phyloP scores from a whole-genome alignment of 1,140 invertebrate species.

The Meteorus sp. region DNA sequence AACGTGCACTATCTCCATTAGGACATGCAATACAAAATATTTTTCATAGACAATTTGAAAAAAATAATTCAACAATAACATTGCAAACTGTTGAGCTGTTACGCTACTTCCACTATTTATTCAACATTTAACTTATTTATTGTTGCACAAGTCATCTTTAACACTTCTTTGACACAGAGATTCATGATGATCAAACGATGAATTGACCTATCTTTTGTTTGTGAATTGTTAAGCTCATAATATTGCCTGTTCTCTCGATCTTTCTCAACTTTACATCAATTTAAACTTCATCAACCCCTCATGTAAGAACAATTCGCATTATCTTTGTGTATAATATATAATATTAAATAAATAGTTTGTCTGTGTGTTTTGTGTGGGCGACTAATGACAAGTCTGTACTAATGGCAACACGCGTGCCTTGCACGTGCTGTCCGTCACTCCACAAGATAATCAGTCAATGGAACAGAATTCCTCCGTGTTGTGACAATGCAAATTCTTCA shows the following conservation, averaged over 20 bases:
- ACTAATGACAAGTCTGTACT: slow-evolving; percentile 25
- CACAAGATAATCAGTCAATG: slow-evolving; percentile 20
- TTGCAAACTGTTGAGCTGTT: slow-evolving; percentile 5
- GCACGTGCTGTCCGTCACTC: slow-evolving; percentile 23
- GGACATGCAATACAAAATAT: no score
- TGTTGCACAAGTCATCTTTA: slow-evolving; percentile 18
- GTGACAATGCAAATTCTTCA: slow-evolving; percentile 21
- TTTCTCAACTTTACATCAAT: no score
- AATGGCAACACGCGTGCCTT: slow-evolving; percentile 19
- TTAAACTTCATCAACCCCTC: no score
- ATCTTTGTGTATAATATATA: not conserved
- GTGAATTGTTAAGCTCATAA: no score
- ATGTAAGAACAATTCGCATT: not conserved
- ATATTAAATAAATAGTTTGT: no score
- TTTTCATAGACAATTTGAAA: no score
- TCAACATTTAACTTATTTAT: slow-evolving; percentile 14
- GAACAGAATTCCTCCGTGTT: slow-evolving; percentile 16
- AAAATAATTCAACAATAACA: slow-evolving; percentile 3
- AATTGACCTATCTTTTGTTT: no score
- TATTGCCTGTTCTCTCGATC: no score
- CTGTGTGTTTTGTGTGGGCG: slow-evolving; percentile 19
- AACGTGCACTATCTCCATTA: slow-evolving; percentile 18
- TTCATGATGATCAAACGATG: slow-evolving; percentile 1
- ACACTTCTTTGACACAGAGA: slow-evolving; percentile 15
- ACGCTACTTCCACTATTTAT: slow-evolving; percentile 28